These are phyloP conservation scores for Philonicus albiceps DNA, from an alignment of 2,888 invertebrate species.

Conservation along the genomic window DNA sequence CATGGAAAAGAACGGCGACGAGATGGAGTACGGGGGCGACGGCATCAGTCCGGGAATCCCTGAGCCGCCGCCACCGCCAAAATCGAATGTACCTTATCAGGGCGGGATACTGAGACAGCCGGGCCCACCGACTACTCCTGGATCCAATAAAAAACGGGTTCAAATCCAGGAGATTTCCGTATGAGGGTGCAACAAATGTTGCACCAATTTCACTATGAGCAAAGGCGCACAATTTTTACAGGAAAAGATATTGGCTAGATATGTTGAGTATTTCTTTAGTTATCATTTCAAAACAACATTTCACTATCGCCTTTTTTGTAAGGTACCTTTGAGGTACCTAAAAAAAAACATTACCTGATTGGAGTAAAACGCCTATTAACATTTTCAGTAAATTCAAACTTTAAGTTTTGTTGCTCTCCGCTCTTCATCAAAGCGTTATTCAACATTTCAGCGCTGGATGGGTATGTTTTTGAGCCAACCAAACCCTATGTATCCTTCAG, in stretches of 20 bases:
- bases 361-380: neutral
- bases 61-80: slow-evolving; percentile 69
- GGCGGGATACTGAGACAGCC: slow-evolving; percentile 70
- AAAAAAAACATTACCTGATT: neutral
- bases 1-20: slow-evolving; percentile 54
- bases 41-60: slow-evolving; percentile 64
- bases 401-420: neutral
- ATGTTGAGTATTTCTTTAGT: neutral
- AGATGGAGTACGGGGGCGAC: slow-evolving; percentile 63
- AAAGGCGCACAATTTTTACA: neutral
- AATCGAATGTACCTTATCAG: slow-evolving; percentile 60
- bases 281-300: neutral
- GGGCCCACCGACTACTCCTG: slow-evolving; percentile 68
- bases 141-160: slow-evolving; percentile 86
- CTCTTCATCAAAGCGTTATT: neutral
- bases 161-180: slow-evolving; percentile 94
- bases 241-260: neutral
- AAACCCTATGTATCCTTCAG: no score
- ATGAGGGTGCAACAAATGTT: slow-evolving; percentile 58
- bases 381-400: neutral
- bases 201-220: neutral
- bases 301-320: neutral
- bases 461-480: no score
- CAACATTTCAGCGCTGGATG: neutral
- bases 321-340: neutral